Conservation (phyloP, 2,113 vertebrate species). For the Probosciger aterrimus region DNA sequence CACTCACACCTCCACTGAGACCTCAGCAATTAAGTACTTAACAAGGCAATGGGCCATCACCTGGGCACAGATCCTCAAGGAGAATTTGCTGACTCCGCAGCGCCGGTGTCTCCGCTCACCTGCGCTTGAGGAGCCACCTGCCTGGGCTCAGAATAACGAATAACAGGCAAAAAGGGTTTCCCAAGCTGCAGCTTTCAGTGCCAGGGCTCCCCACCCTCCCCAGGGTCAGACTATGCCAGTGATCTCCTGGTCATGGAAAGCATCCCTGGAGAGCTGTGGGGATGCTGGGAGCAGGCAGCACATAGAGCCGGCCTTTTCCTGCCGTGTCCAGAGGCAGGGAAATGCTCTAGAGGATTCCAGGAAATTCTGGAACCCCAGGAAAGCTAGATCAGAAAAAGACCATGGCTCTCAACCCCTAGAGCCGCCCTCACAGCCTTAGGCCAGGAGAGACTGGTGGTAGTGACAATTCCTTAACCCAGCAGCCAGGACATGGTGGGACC, state of each 20-base stretch:
- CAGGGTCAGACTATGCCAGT: too few relatives aligned
- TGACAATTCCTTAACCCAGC: neutral
- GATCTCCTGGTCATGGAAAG: accelerated
- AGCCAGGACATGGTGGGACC: accelerated
- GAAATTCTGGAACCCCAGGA: neutral
- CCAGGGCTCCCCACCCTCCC: accelerated
- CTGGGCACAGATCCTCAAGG: neutral
- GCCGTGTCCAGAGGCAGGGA: neutral
- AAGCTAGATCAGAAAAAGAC: accelerated
- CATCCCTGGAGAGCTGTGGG: neutral
- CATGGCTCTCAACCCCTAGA: neutral
- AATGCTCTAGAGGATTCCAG: neutral
- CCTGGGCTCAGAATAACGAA: neutral
- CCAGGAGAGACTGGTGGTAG: neutral
- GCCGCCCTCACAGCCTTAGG: accelerated
- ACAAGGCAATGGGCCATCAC: neutral
- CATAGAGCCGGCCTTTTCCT: neutral
- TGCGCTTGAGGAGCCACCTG: neutral
- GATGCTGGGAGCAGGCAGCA: accelerated
- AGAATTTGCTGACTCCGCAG: neutral
- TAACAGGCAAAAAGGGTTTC: neutral
- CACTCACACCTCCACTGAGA: neutral
- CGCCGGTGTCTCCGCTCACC: accelerated
- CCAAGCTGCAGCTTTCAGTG: neutral
- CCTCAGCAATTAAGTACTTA: neutral